Percentiles rank a stretch among this genome's conserved stretches.
Conservation (phyloP, 35 echinoderm and acorn worm genomes). For the Lytechinus pictus region DNA sequence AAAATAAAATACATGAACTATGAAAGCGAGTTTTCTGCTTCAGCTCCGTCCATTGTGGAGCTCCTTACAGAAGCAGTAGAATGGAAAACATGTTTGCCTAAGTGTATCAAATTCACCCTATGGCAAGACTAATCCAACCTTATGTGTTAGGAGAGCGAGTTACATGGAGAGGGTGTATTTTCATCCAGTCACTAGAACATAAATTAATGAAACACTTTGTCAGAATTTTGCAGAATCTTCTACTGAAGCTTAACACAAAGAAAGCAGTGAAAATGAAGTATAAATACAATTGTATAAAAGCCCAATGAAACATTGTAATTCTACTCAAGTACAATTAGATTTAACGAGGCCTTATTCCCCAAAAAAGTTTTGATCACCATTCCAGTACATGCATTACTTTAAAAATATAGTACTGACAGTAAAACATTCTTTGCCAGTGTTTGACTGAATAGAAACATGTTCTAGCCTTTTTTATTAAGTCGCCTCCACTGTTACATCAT, state of each 20-base stretch:
- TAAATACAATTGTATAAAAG: no score
- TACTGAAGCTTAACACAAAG: no score
- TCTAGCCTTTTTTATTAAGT: no score
- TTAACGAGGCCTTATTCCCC: neutral
- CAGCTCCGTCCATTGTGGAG: neutral
- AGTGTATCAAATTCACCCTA: neutral
- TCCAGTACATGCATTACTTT: neutral
- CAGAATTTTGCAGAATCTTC: no score
- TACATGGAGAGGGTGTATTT: neutral
- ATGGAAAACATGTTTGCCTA: slow-evolving; percentile 12
- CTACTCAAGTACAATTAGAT: no score
- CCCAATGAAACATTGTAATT: no score
- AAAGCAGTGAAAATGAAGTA: no score
- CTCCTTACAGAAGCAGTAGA: neutral
- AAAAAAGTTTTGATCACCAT: neutral
- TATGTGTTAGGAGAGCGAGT: neutral
- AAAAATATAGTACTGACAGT: no score
- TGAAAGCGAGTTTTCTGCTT: neutral
- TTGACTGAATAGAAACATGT: neutral
- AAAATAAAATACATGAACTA: slow-evolving; percentile 14
- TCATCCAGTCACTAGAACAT: neutral
- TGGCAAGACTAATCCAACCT: neutral
- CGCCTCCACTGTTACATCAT: no score
- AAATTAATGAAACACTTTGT: neutral
- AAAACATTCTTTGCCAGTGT: no score